phyloP scores from a whole-genome alignment of 2,888 invertebrate genomes.

The Cephus nigrinus region DNA sequence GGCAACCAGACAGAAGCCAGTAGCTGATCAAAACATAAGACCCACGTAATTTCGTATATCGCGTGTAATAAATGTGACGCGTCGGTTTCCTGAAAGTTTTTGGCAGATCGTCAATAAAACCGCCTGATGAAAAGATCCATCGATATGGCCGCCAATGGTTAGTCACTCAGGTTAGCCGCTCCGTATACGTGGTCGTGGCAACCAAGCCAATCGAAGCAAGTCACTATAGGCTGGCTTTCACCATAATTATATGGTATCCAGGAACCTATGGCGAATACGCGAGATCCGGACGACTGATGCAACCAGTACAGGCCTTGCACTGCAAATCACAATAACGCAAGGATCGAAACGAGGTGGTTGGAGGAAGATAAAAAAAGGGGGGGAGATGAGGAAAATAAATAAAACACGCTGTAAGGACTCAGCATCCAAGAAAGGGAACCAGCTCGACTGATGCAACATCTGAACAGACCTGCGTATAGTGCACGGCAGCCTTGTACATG shows the following conservation, averaged over 20 bases:
- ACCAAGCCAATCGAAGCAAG: conserved; percentile 6
- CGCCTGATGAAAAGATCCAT: conserved; percentile 16
- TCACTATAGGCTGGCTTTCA: conserved; percentile 46
- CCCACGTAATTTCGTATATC: too few species aligned
- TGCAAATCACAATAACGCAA: conserved; percentile 43
- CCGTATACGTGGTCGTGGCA: conserved; percentile 8
- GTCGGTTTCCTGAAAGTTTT: too few species aligned
- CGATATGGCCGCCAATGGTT: conserved; percentile 30
- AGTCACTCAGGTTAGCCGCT: conserved; percentile 1
- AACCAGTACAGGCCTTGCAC: conserved; percentile 50
- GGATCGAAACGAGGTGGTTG: conserved; percentile 14
- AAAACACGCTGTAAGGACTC: conserved; percentile 1
- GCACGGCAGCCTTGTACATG: background rate
- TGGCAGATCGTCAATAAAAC: too few species aligned
- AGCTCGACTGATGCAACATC: background rate
- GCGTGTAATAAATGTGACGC: too few species aligned
- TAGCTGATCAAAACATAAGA: too few species aligned
- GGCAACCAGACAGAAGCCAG: too few species aligned
- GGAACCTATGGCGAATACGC: conserved; percentile 23
- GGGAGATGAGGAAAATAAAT: conserved; percentile 13
- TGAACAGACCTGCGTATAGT: too few species aligned
- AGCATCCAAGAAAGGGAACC: background rate
- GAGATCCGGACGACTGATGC: conserved; percentile 43
- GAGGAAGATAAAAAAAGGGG: conserved; percentile 9
- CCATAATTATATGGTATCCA: conserved; percentile 54